Base-by-base conservation (phyloP, 2,888 invertebrate genomes). In the Mystacides longicornis region DNA sequence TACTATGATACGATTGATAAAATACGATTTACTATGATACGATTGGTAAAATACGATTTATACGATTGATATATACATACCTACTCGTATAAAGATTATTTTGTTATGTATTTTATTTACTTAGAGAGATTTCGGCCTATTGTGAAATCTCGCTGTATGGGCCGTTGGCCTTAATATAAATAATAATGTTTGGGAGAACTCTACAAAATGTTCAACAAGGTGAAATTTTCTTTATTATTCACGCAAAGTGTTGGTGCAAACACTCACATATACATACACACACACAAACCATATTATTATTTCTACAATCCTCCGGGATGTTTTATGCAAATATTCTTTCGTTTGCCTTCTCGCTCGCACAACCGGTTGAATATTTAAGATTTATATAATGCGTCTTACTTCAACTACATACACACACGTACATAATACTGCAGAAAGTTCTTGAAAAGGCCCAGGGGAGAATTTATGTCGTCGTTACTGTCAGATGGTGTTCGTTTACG, bases 391-490 rank as follows among this genome's bases (percentile, higher is more conserved):
- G 54, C 49, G 49, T 54, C 54, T 16, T 49, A 18, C 54, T 49
- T 49, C 18, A 14, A 37, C 37, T 3, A 14, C 37, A 16, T 37
- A 31, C 43, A 42, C 58, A n/a, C n/a, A n/a, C n/a, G n/a, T n/a
- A n/a, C 58, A 52, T 58, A 56, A 60, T 60, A 60, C 58, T 57
- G 58, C 52, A 48, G 58, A 16, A 58, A 60, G 56, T 60, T 60
- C 58, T 60, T 54, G 52, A 60, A 58, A 52, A 60, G 58, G 49
- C 60, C 60, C 60, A 52, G 52, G 60, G 60, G 60, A 56, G 54
- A 60, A 60, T 60, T 60, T 60, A 60, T 60, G 56, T 56, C 60
- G 58, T 60, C 60, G 60, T 60, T 60, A 60, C 60, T 60, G 60
- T 60, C 60, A 60, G 60, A 60, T 60, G 60, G 58, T 52, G 60